Conservation (phyloP, 2,888 invertebrate genomes). For the Germaria angustata region DNA sequence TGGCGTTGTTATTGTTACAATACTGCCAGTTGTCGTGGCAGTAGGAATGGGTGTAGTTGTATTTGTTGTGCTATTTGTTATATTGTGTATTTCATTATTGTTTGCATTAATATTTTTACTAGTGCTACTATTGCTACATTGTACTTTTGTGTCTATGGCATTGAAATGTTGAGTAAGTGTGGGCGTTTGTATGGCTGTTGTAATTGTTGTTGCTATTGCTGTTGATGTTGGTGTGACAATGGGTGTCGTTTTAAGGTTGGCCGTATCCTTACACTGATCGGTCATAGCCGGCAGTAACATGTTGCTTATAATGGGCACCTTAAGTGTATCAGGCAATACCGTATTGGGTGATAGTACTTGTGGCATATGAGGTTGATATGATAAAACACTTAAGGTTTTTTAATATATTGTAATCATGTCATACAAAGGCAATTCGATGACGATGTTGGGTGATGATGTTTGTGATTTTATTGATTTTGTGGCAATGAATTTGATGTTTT, state of each 20-base stretch:
- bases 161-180: slow-evolving; percentile 39
- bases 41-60: slow-evolving; percentile 57
- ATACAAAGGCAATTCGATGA: slow-evolving; percentile 51
- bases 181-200: slow-evolving; percentile 54
- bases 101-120: slow-evolving; percentile 48
- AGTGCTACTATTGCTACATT: slow-evolving; percentile 38
- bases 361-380: slow-evolving; percentile 76
- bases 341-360: slow-evolving; percentile 71
- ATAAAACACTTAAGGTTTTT: slow-evolving; percentile 74
- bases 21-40: slow-evolving; percentile 4
- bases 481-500: slow-evolving; percentile 44
- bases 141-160: slow-evolving; percentile 35
- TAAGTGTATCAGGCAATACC: slow-evolving; percentile 70
- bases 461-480: slow-evolving; percentile 35
- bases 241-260: slow-evolving; percentile 39
- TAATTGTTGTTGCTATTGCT: slow-evolving; percentile 29
- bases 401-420: slow-evolving; percentile 24
- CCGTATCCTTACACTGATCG: slow-evolving; percentile 31
- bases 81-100: slow-evolving; percentile 35
- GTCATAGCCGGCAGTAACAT: slow-evolving; percentile 56
- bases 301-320: slow-evolving; percentile 67
- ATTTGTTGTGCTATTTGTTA: slow-evolving; percentile 47
- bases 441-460: slow-evolving; percentile 41
- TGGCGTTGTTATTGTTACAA: slow-evolving; percentile 11
- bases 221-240: slow-evolving; percentile 32